A percentile compares a stretch with the other conserved stretches of the same genome.
These are phyloP conservation scores for Leucoraja ocellata DNA, from an alignment of 2,797 vertebrate genomes.

Conservation along the genomic window DNA sequence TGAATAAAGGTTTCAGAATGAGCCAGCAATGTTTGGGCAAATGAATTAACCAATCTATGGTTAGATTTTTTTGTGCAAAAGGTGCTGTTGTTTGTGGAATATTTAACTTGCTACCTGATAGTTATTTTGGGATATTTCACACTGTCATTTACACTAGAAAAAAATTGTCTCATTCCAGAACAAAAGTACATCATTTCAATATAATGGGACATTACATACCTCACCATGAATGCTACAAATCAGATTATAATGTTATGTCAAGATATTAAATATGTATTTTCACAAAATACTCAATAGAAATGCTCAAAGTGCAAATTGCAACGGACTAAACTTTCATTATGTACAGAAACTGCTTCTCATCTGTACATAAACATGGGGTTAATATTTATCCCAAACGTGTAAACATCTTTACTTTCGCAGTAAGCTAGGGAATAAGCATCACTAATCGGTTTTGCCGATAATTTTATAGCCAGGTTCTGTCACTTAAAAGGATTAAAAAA, in stretches of 20 bases:
- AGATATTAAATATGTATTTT: background rate
- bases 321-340: background rate
- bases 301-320: conserved; percentile 33
- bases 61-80: background rate
- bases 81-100: background rate
- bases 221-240: background rate
- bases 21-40: background rate
- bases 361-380: background rate
- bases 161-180: background rate
- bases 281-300: background rate
- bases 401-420: conserved; percentile 2
- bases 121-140: background rate
- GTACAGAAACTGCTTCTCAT: background rate
- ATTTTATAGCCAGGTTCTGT: background rate
- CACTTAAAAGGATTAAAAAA: background rate
- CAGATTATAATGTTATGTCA: background rate
- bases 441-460: background rate
- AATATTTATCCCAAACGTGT: conserved; percentile 27
- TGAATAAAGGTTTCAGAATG: conserved; percentile 23
- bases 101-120: background rate
- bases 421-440: background rate
- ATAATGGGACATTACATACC: background rate
- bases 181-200: background rate
- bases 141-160: background rate
- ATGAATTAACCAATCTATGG: background rate